A percentile compares a stretch with the other conserved stretches of the same genome.
phyloP scores from a whole-genome alignment of 2,113 vertebrate species.

The Corynorhinus townsendii region DNA sequence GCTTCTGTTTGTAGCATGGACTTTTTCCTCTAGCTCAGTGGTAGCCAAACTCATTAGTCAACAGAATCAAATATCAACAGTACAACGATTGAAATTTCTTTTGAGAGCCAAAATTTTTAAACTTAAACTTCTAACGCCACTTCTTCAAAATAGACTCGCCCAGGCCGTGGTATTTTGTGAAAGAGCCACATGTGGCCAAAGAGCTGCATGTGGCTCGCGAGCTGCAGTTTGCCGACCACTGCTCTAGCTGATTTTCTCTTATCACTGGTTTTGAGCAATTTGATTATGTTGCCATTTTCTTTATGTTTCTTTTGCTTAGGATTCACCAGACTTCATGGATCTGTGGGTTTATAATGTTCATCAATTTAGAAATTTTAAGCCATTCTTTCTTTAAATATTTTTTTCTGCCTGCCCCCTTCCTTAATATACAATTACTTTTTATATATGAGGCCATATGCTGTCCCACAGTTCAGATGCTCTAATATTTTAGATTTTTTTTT shows the following conservation, averaged over 20 bases:
- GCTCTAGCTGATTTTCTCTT: background rate
- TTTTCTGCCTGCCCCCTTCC: background rate
- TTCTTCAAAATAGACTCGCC: too few relatives aligned
- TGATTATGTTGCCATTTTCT: background rate
- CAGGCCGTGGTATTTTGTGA: too few relatives aligned
- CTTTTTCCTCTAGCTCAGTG: background rate
- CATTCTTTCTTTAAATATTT: background rate
- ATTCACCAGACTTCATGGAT: background rate
- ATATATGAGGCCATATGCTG: background rate
- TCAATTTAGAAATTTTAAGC: background rate
- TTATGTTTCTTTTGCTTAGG: background rate
- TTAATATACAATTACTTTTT: background rate
- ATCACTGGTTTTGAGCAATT: background rate
- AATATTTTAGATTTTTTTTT: background rate
- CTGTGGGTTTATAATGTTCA: background rate
- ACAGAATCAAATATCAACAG: too few relatives aligned
- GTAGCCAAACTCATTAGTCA: too few relatives aligned
- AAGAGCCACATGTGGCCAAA: too few relatives aligned
- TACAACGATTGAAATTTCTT: too few relatives aligned
- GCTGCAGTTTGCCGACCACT: too few relatives aligned
- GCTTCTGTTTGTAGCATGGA: background rate
- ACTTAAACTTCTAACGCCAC: too few relatives aligned
- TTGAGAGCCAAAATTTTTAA: too few relatives aligned
- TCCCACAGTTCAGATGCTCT: background rate
- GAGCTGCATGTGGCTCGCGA: too few relatives aligned